Base-by-base conservation (phyloP, 1,140 invertebrate species). In the Cherax destructor region DNA sequence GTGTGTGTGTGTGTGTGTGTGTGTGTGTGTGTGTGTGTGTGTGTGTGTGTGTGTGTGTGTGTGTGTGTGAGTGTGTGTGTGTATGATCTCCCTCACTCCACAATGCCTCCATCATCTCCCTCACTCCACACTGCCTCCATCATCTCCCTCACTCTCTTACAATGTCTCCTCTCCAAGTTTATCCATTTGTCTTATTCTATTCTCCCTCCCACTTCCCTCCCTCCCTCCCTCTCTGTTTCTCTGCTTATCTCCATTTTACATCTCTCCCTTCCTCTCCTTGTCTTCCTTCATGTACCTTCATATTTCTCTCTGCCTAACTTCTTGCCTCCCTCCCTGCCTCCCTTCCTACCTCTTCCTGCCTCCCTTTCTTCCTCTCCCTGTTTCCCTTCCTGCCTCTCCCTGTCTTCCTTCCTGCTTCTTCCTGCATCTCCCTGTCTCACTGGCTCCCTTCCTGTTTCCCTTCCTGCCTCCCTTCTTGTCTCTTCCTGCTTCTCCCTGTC, bases 1-100 rank as follows among this genome's bases (percentile, higher is more conserved):
- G 69, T 72, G 69, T 72, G 69, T 72, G 69, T 74, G 69, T 74
- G 69, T 74, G 69, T 74, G 69, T 74, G 69, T 74, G 69, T 74
- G 69, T 74, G 69, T 74, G 69, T 74, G 69, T 74, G 69, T 74
- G 69, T 74, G 69, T 30, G 61, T 65, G 61, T 65, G 61, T 77
- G 47, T 77, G 76, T 41, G 76, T 47, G 76, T 47, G 76, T 41
- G 24, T 41, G 47, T 47, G 30, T 77, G 76, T 77, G 24, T 77
- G 76, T 47, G 76, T 41, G 30, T 41, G 21, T n/a, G 72, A 1
- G 72, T 24, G 72, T 24, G 72, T 24, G 72, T 24, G 30, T 24
- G 72, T 76, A 7, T 59, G 3, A 9, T 52, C 41, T 10, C 49
- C 41, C 78, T 52, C 30, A 41, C 78, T 11, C 30, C 78, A 9